Conservation (phyloP, 2,797 vertebrate species). For the Chromis chromis region DNA sequence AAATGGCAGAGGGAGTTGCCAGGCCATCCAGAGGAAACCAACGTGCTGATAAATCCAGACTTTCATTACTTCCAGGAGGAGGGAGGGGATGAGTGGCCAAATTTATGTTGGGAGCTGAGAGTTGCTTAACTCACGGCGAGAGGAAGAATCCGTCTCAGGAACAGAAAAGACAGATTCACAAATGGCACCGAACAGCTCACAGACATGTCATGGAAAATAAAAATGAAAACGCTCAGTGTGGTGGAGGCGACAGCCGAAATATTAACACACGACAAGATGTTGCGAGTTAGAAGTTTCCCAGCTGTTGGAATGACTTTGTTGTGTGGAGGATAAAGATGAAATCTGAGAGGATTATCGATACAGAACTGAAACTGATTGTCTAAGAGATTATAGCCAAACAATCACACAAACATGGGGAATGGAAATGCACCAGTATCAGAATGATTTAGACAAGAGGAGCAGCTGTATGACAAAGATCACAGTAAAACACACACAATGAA, state of each 20-base stretch:
- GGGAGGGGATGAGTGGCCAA: not conserved
- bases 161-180: constrained; percentile 21
- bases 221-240: constrained; percentile 23
- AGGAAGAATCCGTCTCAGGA: not conserved
- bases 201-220: constrained; percentile 20
- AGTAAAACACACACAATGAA: not conserved
- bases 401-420: constrained; percentile 11
- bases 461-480: not conserved
- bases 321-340: constrained; percentile 25
- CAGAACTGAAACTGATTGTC: constrained; percentile 40
- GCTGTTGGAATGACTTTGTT: constrained; percentile 36
- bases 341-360: constrained; percentile 47
- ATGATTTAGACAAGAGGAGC: constrained; percentile 22
- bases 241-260: constrained; percentile 2
- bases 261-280: constrained; percentile 20
- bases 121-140: constrained; percentile 12
- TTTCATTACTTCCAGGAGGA: constrained; percentile 26
- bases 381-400: constrained; percentile 24
- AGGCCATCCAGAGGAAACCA: constrained; percentile 11
- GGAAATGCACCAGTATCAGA: constrained; percentile 35
- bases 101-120: constrained; percentile 18
- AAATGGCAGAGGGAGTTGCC: constrained; percentile 27
- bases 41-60: constrained; percentile 36
- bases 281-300: constrained; percentile 23
- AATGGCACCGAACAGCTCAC: constrained; percentile 26